These are phyloP conservation scores for Acanthosoma haemorrhoidale DNA, from an alignment of 2,888 invertebrate genomes.

Conservation along the genomic window DNA sequence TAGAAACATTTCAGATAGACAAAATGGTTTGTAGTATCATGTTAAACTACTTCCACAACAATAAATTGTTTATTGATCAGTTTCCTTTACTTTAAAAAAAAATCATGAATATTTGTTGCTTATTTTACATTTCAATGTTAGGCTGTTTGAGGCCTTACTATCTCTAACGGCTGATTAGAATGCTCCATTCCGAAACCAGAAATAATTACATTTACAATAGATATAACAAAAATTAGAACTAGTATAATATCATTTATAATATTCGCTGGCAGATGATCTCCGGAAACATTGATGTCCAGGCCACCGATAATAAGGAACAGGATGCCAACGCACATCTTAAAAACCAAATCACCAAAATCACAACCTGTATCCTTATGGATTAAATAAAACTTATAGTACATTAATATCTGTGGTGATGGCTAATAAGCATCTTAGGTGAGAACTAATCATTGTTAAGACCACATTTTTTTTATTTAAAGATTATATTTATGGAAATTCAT, in stretches of 20 bases:
- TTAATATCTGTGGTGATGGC: too few species aligned
- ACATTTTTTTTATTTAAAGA: too few species aligned
- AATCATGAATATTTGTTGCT: too few species aligned
- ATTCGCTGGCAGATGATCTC: slow-evolving; percentile 68
- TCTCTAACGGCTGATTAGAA: slow-evolving; percentile 36
- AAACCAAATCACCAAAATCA: slow-evolving; percentile 6
- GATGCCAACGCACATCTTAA: slow-evolving; percentile 73
- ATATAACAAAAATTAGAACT: slow-evolving; percentile 73
- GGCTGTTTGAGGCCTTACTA: slow-evolving; percentile 29
- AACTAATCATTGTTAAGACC: too few species aligned
- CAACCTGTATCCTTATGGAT: neutral
- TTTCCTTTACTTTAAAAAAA: too few species aligned
- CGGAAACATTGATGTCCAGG: slow-evolving; percentile 69
- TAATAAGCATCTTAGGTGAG: too few species aligned
- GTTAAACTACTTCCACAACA: too few species aligned
- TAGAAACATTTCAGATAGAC: too few species aligned
- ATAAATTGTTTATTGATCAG: too few species aligned
- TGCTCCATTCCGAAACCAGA: slow-evolving; percentile 76
- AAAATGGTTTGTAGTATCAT: too few species aligned
- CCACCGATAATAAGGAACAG: slow-evolving; percentile 78
- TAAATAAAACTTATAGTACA: too few species aligned
- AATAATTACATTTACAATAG: slow-evolving; percentile 72
- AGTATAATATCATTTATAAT: slow-evolving; percentile 75
- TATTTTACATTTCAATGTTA: neutral
- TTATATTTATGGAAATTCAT: too few species aligned